These are phyloP conservation scores for Tragelaphus imberbis DNA, from an alignment of 2,113 vertebrate species.

Conservation along the genomic window DNA sequence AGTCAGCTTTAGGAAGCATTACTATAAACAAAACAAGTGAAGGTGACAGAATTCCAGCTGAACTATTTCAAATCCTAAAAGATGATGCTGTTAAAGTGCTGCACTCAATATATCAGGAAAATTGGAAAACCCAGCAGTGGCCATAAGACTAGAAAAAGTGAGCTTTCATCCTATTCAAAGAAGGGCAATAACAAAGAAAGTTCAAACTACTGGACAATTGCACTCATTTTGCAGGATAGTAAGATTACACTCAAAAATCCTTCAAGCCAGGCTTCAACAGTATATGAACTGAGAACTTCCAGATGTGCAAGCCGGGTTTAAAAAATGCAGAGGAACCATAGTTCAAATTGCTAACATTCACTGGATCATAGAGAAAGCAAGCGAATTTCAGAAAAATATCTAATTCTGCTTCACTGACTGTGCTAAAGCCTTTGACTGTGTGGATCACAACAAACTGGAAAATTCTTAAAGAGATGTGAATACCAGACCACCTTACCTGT, in stretches of 20 bases:
- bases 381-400: not conserved
- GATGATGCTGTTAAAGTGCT: not conserved
- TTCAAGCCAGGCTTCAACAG: not conserved
- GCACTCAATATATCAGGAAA: not conserved
- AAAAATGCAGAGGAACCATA: not conserved
- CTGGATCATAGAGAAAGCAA: not conserved
- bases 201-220: not conserved
- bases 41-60: not conserved
- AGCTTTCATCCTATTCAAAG: not conserved
- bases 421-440: not conserved
- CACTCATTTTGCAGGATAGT: not conserved
- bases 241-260: not conserved
- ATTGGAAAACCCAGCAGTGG: not conserved
- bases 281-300: not conserved
- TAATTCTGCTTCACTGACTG: not conserved
- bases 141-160: not conserved
- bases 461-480: not conserved
- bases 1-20: not conserved
- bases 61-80: not conserved
- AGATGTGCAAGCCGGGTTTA: not conserved
- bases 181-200: not conserved
- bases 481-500: not conserved
- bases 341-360: not conserved
- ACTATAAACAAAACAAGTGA: not conserved
- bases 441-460: not conserved